These are phyloP conservation scores for Drosophila yooni DNA, from an alignment of 2,888 invertebrate genomes.

Conservation along the genomic window DNA sequence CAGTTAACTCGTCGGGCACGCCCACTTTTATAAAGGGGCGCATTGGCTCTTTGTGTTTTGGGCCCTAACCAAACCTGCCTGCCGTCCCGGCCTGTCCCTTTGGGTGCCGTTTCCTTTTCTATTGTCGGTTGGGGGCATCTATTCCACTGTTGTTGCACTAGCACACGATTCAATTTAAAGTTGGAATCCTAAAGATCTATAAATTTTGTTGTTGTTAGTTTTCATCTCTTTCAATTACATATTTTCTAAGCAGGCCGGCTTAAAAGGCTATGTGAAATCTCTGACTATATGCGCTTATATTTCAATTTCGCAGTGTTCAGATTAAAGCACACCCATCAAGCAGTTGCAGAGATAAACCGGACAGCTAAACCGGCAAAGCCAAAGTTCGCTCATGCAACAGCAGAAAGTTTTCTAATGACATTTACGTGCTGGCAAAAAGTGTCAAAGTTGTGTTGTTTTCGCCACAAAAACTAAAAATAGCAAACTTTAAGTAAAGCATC, in stretches of 20 bases:
- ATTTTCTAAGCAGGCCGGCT: constrained; percentile 13
- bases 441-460: constrained; percentile 38
- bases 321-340: constrained; percentile 30
- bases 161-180: constrained; percentile 30
- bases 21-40: constrained; percentile 37
- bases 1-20: constrained; percentile 26
- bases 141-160: background rate
- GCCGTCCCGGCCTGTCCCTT: constrained; percentile 19
- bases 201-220: background rate
- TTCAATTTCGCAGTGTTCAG: constrained; percentile 1
- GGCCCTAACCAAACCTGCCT: background rate
- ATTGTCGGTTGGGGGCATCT: constrained; percentile 15
- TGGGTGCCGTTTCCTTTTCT: constrained; percentile 37
- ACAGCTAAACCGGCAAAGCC: constrained; percentile 1
- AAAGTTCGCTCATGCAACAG: constrained; percentile 13
- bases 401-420: constrained; percentile 26
- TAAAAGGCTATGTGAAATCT: constrained; percentile 17
- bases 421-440: constrained; percentile 45
- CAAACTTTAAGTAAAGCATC: background rate
- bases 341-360: constrained; percentile 27
- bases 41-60: constrained; percentile 47
- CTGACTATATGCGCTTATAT: constrained; percentile 5
- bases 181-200: background rate
- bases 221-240: background rate
- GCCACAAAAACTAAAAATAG: background rate